Evolutionary conservation across 1,140 invertebrate species (phyloP).

Genomic region (Triops longicaudatus): DNA sequence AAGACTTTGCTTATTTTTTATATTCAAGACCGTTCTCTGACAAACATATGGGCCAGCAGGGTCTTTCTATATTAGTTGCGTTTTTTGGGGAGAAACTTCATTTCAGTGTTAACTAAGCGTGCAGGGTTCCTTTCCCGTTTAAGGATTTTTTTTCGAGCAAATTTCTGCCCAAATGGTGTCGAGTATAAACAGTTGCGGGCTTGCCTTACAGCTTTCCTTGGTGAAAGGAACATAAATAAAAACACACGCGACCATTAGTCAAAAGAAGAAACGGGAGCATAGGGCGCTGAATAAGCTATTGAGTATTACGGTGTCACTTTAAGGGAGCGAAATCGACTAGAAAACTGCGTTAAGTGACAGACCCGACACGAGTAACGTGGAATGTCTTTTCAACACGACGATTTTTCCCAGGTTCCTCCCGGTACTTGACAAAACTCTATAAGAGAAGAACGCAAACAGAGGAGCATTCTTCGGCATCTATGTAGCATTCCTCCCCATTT

Average conservation of each 20-base stretch:
- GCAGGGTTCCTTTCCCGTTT: not conserved
- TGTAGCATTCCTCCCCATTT: not conserved
- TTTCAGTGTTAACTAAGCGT: not conserved
- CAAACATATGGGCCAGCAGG: not conserved
- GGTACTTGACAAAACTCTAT: no score
- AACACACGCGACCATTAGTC: constrained; percentile 5
- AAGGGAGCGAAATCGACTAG: not conserved
- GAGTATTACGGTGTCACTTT: not conserved
- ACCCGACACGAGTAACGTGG: not conserved
- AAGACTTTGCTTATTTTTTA: not conserved
- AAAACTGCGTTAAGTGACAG: not conserved
- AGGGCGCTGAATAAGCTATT: not conserved
- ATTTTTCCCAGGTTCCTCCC: not conserved
- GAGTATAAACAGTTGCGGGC: not conserved
- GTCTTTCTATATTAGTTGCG: not conserved
- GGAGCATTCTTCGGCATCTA: not conserved
- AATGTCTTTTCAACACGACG: not conserved
- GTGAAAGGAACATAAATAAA: not conserved
- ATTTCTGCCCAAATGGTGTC: not conserved
- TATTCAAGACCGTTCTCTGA: not conserved
- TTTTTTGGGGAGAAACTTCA: not conserved
- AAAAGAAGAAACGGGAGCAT: not conserved
- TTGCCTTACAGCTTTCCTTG: not conserved
- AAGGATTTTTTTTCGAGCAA: not conserved
- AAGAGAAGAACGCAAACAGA: not conserved